Percentiles rank a stretch among this genome's conserved stretches.
Evolutionary conservation across 2,797 vertebrate species (phyloP).

Genomic region (Aphelocoma californica): DNA sequence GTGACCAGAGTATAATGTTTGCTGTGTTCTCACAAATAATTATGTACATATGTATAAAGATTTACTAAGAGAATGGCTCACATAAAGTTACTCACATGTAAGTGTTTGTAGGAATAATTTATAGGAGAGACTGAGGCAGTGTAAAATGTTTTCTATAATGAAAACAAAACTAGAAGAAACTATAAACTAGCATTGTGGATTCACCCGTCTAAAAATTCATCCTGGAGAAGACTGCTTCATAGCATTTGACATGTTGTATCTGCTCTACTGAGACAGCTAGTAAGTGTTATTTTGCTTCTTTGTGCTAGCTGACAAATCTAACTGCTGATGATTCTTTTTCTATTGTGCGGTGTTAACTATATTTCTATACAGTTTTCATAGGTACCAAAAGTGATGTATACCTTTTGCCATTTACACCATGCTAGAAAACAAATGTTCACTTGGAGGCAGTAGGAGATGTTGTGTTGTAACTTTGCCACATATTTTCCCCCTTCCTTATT

Average conservation of each 20-base stretch:
- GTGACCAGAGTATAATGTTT: not conserved
- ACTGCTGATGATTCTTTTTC: not conserved
- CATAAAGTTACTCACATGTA: not conserved
- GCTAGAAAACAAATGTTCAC: not conserved
- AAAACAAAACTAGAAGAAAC: not conserved
- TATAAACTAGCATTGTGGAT: not conserved
- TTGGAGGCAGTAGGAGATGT: not conserved
- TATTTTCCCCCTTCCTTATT: not conserved
- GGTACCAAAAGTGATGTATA: not conserved
- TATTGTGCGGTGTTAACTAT: not conserved
- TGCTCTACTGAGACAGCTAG: not conserved
- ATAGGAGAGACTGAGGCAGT: not conserved
- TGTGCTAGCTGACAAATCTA: not conserved
- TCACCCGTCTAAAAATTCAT: not conserved
- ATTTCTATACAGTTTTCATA: not conserved
- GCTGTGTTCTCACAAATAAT: not conserved
- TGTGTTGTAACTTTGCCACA: not conserved
- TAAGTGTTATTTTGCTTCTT: not conserved
- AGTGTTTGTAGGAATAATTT: constrained; percentile 8
- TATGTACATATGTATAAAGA: not conserved
- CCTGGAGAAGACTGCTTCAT: not conserved
- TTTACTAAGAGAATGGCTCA: not conserved
- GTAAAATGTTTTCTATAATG: not conserved
- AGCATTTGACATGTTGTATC: not conserved
- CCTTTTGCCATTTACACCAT: not conserved